Evolutionary conservation across 2,797 vertebrate species (phyloP).

Genomic region (Eulemur coronatus): DNA sequence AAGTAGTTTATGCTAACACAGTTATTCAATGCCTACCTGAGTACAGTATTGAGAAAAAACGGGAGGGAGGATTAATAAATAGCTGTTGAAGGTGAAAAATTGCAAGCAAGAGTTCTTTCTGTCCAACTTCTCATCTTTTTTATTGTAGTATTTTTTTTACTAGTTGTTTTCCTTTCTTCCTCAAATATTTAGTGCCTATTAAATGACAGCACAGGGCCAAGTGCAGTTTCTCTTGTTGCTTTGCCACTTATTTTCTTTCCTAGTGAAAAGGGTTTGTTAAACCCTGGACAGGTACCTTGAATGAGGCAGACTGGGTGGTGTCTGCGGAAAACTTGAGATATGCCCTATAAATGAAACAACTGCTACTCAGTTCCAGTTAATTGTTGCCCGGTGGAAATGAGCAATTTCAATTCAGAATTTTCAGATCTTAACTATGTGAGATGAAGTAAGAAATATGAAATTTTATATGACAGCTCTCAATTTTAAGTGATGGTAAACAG

Average conservation of each 20-base stretch:
- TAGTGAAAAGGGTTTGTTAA: background rate
- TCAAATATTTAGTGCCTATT: background rate
- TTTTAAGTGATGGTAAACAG: background rate
- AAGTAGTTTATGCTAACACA: background rate
- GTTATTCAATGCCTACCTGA: background rate
- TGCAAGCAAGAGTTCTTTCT: background rate
- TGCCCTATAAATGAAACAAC: background rate
- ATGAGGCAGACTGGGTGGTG: background rate
- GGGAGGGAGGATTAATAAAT: background rate
- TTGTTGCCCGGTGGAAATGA: background rate
- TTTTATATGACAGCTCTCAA: background rate
- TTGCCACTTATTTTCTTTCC: background rate
- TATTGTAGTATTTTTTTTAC: background rate
- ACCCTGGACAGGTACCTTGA: background rate
- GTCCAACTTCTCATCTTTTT: background rate
- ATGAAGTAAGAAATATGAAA: slow-evolving; percentile 12
- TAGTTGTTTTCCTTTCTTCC: background rate
- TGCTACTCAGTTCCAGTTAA: background rate
- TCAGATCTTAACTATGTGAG: background rate
- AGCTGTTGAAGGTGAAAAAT: background rate
- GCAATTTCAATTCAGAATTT: background rate
- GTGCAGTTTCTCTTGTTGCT: background rate
- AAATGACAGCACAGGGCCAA: background rate
- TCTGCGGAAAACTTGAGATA: background rate
- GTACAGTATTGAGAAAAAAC: background rate